phyloP scores from a whole-genome alignment of 2,888 invertebrate genomes.

The Hymenopus coronatus region DNA sequence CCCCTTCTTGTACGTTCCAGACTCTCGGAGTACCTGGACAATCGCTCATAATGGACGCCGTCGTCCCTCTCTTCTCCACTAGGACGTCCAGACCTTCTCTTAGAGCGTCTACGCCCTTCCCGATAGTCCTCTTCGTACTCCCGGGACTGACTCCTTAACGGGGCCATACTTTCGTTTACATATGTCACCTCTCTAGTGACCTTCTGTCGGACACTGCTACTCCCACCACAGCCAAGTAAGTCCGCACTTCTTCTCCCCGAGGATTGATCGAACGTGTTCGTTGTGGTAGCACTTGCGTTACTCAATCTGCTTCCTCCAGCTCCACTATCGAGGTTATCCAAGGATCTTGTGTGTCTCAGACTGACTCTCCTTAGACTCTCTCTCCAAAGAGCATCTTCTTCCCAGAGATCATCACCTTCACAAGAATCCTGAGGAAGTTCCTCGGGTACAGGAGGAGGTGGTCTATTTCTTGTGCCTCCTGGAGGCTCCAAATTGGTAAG shows the following conservation, averaged over 20 bases:
- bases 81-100: conserved; percentile 39
- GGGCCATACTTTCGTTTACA: conserved; percentile 59
- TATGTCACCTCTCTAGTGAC: conserved; percentile 73
- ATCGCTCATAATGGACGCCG: conserved; percentile 58
- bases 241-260: conserved; percentile 36
- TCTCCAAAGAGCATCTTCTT: conserved; percentile 78
- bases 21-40: conserved; percentile 53
- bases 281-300: conserved; percentile 15
- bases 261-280: conserved; percentile 17
- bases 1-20: conserved; percentile 48
- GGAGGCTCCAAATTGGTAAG: conserved; percentile 30
- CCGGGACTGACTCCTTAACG: neutral
- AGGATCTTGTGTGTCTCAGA: conserved; percentile 75
- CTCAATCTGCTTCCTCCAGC: conserved; percentile 23
- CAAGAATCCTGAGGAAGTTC: conserved; percentile 36
- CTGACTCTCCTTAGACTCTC: conserved; percentile 76
- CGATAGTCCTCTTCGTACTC: conserved; percentile 42
- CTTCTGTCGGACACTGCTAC: conserved; percentile 44
- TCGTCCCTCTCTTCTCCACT: conserved; percentile 42
- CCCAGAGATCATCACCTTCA: conserved; percentile 74
- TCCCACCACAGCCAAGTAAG: conserved; percentile 36
- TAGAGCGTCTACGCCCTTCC: conserved; percentile 51
- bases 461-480: conserved; percentile 15
- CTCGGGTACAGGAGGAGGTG: conserved; percentile 30
- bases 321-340: conserved; percentile 71